Percentiles rank a stretch among this genome's conserved stretches.
Evolutionary conservation across 2,797 vertebrate genomes (phyloP).

Genomic region (Moxostoma hubbsi): DNA sequence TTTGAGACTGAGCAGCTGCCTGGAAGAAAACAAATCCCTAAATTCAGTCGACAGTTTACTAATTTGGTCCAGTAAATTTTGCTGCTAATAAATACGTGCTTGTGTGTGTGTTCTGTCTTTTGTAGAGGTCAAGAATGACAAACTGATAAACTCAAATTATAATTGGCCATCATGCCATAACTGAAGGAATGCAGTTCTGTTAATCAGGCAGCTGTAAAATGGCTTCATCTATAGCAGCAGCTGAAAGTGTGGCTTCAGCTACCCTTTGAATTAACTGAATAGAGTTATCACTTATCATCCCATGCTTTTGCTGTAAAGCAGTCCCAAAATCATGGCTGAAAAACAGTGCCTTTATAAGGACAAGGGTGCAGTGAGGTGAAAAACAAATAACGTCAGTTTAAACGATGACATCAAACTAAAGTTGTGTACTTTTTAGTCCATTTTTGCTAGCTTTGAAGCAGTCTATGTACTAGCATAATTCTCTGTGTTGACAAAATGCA

Average conservation of each 20-base stretch:
- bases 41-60: constrained; percentile 9
- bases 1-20: neutral
- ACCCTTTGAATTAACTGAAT: neutral
- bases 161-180: constrained; percentile 7
- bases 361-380: constrained; percentile 3
- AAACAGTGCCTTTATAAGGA: constrained; percentile 10
- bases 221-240: neutral
- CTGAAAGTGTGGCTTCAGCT: neutral
- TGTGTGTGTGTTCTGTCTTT: constrained; percentile 17
- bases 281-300: neutral
- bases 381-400: neutral
- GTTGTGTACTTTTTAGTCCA: too few relatives aligned
- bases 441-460: too few relatives aligned
- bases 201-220: constrained; percentile 41
- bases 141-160: constrained; percentile 38
- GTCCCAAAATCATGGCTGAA: constrained; percentile 12
- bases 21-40: constrained; percentile 37
- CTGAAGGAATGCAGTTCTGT: constrained; percentile 11
- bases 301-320: constrained; percentile 21
- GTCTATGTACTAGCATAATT: too few relatives aligned
- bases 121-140: constrained; percentile 51
- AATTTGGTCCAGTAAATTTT: constrained; percentile 52
- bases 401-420: too few relatives aligned
- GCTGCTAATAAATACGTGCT: constrained; percentile 44
- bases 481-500: too few relatives aligned